Evolutionary conservation across 2,113 vertebrate species (phyloP).

Genomic region (Eretmochelys imbricata): DNA sequence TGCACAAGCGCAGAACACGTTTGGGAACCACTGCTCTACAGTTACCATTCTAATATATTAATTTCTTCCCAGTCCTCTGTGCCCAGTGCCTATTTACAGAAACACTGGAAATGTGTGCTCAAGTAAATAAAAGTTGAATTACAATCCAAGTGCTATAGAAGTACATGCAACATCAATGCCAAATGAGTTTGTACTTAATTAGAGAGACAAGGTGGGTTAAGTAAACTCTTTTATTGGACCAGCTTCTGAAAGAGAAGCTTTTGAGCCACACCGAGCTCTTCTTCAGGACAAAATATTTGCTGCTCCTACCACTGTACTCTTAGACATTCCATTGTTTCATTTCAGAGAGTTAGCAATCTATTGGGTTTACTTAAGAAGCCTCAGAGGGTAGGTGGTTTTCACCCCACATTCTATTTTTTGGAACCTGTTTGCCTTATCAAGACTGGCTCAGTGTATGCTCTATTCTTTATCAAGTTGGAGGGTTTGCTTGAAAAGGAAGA

Average conservation of each 20-base stretch:
- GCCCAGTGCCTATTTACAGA: neutral
- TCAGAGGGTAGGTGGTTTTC: neutral
- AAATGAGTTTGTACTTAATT: neutral
- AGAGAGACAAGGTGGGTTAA: neutral
- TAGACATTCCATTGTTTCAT: neutral
- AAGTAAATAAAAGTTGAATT: neutral
- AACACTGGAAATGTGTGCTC: neutral
- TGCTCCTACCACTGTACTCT: neutral
- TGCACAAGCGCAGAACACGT: too few species aligned
- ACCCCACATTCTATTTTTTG: neutral
- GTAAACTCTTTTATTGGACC: neutral
- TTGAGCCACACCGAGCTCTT: neutral
- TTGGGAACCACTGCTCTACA: neutral
- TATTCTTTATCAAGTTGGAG: neutral
- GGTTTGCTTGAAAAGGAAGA: neutral
- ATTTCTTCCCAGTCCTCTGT: neutral
- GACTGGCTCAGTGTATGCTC: neutral
- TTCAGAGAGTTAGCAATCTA: neutral
- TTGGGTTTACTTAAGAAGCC: fast-evolving
- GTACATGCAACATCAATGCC: fast-evolving
- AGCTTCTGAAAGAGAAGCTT: neutral
- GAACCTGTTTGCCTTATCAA: too few species aligned
- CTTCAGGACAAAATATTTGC: neutral
- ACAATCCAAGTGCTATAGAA: neutral
- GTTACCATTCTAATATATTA: neutral